Base-by-base conservation (phyloP, 2,113 vertebrate species). In the Dendrocopos noguchii region DNA sequence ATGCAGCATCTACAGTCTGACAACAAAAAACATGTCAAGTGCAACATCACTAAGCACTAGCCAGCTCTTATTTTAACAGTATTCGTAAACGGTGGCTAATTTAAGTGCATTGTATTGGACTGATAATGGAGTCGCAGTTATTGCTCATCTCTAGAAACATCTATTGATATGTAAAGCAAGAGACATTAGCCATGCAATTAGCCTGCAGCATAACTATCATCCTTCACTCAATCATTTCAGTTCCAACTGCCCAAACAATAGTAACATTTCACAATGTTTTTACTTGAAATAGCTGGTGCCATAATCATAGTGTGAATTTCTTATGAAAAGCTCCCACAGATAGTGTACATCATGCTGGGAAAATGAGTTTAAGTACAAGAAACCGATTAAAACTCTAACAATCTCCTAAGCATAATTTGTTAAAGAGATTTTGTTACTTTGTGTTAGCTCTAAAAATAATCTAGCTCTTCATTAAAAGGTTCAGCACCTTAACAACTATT, bases 151-250 rank as follows among this genome's bases (percentile, higher is more conserved):
- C 94, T 92, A 61, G 80, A 96, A 97, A 93, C 90, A 89, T 92
- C 93, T 96, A 97, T 97, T 97, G 93, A 97, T 97, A 97, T 97
- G 95, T 96, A 97, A 97, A 97, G 95, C 84, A 95, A 97, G n/a
- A 97, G 96, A 94, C 93, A 97, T 97, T 97, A 97, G 87, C 93
- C 93, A 87, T 97, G 93, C 95, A 97, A 97, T 96, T 95, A 97
- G 94, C 84, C 94, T 27, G 90, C 92, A 94, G 91, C 94, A 95
- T 92, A 97, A 95, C 91, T 83, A 96, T 80, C 92, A 97, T 96
- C 94, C 91, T 96, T 96, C 95, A 96, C 83, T 96, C 94, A 96
- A 94, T 96, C 95, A 95, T 90, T 95, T 87, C 91, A 85, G 88
- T 93, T 93, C 91, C 86, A 96, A 95, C 93, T 95, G 96, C 90